Evolutionary conservation across 2,113 vertebrate species (phyloP).

Genomic region (Bucco capensis): DNA sequence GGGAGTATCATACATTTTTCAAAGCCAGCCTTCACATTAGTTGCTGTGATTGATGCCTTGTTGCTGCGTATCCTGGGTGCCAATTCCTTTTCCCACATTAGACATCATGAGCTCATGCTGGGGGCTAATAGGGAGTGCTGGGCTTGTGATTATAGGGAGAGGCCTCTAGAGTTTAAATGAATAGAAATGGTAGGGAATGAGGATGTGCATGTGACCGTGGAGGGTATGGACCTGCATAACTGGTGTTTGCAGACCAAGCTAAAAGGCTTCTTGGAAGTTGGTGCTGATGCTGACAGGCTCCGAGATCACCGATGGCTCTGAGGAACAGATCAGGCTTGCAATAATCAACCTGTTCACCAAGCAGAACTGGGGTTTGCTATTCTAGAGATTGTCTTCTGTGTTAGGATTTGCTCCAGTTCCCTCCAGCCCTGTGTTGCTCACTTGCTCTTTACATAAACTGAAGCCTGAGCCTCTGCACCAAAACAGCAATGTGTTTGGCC

Average conservation of each 20-base stretch:
- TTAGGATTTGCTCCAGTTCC: neutral
- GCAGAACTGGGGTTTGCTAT: neutral
- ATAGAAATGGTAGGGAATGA: neutral
- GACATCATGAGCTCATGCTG: neutral
- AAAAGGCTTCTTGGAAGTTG: neutral
- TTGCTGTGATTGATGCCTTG: neutral
- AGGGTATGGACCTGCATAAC: neutral
- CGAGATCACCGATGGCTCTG: neutral
- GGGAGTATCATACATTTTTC: neutral
- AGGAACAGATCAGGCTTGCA: neutral
- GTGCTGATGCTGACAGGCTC: neutral
- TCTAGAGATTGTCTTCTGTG: neutral
- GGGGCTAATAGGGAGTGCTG: neutral
- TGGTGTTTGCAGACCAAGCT: neutral
- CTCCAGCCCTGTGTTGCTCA: neutral
- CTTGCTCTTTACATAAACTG: neutral
- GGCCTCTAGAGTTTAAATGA: neutral
- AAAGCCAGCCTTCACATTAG: neutral
- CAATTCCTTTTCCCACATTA: slow-evolving; percentile 15
- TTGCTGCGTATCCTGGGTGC: neutral
- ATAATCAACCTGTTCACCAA: neutral
- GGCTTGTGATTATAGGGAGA: neutral
- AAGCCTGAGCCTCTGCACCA: neutral
- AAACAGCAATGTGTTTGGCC: neutral
- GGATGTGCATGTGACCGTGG: neutral